Evolutionary conservation across 2,888 invertebrate genomes (phyloP), one percentile per base, ranked within the genome.

Genomic region (Schizaphis graminum): DNA sequence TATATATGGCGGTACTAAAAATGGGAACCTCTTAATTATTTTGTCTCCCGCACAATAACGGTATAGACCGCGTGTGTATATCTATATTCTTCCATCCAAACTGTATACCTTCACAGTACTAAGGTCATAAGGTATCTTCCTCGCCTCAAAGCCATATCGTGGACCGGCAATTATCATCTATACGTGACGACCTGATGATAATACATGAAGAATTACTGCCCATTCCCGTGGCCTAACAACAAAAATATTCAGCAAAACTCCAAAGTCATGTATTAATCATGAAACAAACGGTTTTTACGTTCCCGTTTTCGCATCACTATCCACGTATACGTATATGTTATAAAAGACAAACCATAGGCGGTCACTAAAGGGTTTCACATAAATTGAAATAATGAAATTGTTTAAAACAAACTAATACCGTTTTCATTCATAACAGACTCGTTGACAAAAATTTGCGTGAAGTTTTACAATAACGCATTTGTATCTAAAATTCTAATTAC

Each of bases 261-360:
- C 57, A 61, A 85, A 77, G 85, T 89, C 89, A 92, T 89, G 92
- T 92, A 94, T 92, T 94, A 92, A 94, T 94, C 94, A 90, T 85
- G 85, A 94, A 94, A 92, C 89, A 94, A 92, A 89, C 89, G 89
- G 90, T 92, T 94, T 85, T 89, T 87, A n/a, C 61, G 57, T 56
- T 93, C 93, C 93, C 93, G 89, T 93, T 93, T 90, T 90, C 85
- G 90, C 90, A 85, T 93, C 47, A 57, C 11, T 0, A 28, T 53
- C 56, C 85, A 41, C 61, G 61, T 57, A 57, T 53, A n/a, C n/a
- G n/a, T n/a, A 5, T 53, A 53, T 21, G 49, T 47, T 47, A 24
- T 53, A 35, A 41, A 41, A 67, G 24, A 16, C 84, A 21, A n/a
- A 85, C 56, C n/a, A 61, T 44, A 47, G 7, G 13, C 35, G 41